Conservation (phyloP, 2,113 vertebrate species). For the Columba livia region DNA sequence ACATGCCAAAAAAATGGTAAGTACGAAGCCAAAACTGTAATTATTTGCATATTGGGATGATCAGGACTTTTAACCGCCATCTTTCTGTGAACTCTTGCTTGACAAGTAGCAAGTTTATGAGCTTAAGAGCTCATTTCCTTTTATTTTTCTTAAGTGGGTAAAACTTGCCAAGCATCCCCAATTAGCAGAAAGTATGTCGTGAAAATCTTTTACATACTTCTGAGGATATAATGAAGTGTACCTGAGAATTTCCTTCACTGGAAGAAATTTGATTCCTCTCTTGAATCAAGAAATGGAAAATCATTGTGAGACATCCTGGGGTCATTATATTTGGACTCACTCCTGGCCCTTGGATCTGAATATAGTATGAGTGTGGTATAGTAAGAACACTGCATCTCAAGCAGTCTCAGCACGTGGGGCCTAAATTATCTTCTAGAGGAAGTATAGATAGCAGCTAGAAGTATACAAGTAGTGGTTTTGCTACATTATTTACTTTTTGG, state of each 20-base stretch:
- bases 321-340: background rate
- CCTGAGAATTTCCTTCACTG: background rate
- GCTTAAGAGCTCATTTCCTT: background rate
- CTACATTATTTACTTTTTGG: background rate
- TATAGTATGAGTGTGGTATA: background rate
- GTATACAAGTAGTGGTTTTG: background rate
- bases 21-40: slow-evolving; percentile 22
- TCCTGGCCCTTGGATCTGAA: background rate
- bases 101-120: background rate
- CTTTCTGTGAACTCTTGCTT: background rate
- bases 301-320: background rate
- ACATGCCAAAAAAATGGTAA: slow-evolving; percentile 99
- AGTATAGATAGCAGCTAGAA: background rate
- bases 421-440: background rate
- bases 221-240: background rate
- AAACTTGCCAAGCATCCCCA: background rate
- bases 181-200: background rate
- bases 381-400: background rate
- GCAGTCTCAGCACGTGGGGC: background rate
- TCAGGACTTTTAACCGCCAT: background rate
- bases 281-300: background rate
- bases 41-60: background rate
- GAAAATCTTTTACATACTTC: background rate
- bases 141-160: background rate
- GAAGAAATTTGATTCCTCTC: background rate